phyloP scores from a whole-genome alignment of 2,113 vertebrate species.

The Corythornis madagascariensis region DNA sequence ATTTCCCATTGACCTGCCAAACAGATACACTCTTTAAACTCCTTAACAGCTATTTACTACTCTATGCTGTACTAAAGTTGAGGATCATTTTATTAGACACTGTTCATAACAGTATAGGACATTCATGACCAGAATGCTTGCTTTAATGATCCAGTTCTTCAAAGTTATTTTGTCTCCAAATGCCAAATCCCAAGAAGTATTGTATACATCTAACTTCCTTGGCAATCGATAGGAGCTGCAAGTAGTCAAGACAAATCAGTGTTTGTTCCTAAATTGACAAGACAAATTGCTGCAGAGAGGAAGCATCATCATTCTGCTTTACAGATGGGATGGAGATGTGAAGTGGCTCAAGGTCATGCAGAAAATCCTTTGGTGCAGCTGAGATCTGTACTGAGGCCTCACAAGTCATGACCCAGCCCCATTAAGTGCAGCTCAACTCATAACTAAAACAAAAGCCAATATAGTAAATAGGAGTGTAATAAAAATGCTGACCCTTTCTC shows the following conservation, averaged over 20 bases:
- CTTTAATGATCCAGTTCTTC: conserved; percentile 3
- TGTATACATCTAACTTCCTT: not conserved
- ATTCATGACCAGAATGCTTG: not conserved
- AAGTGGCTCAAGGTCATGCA: not conserved
- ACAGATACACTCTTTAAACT: rapidly evolving
- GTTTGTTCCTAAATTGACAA: conserved; percentile 32
- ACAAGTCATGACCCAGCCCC: not conserved
- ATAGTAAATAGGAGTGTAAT: not conserved
- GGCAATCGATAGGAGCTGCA: not conserved
- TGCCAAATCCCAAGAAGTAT: not conserved
- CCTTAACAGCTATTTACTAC: not conserved
- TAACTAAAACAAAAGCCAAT: not conserved
- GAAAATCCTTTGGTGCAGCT: not conserved
- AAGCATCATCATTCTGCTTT: conserved; percentile 29
- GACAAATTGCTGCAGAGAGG: not conserved
- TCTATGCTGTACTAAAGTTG: not conserved
- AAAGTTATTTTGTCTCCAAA: conserved; percentile 30
- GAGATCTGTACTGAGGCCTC: not conserved
- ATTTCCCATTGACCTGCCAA: not conserved
- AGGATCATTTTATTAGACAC: not conserved
- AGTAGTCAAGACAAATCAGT: conserved; percentile 33
- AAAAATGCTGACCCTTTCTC: not conserved
- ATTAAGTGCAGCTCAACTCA: not conserved
- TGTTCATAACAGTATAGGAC: not conserved
- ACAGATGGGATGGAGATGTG: not conserved